Conservation (phyloP, 2,888 invertebrate genomes). For the Drosophila pegasa region DNA sequence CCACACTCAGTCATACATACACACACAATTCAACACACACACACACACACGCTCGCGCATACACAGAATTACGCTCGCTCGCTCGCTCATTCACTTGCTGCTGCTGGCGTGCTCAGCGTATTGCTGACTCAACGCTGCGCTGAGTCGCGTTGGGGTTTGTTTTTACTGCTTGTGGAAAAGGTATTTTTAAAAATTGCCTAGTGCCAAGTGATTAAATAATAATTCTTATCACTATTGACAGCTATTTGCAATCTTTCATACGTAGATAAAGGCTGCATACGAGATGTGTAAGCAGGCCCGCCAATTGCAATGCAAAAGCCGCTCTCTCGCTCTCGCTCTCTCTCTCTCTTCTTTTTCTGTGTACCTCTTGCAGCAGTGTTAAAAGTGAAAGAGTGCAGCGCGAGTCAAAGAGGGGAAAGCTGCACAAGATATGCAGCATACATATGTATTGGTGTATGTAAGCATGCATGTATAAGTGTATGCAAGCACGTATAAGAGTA, state of each 20-base stretch:
- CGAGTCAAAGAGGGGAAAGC: constrained; percentile 56
- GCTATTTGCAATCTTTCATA: not conserved
- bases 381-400: constrained; percentile 55
- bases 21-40: constrained; percentile 6
- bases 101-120: constrained; percentile 25
- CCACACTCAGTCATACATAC: constrained; percentile 20
- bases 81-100: constrained; percentile 43
- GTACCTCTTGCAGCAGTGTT: constrained; percentile 23
- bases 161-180: constrained; percentile 18
- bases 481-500: not conserved
- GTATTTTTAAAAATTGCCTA: constrained; percentile 32
- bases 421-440: constrained; percentile 23
- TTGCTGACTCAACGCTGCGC: constrained; percentile 47
- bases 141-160: constrained; percentile 33
- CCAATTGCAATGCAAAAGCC: constrained; percentile 17
- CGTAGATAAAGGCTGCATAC: not conserved
- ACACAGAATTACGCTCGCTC: constrained; percentile 6
- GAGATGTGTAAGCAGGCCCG: not conserved
- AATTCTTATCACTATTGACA: constrained; percentile 5
- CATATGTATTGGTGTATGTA: not conserved
- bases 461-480: not conserved
- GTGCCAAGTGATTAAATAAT: constrained; percentile 11
- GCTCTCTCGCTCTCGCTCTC: constrained; percentile 37
- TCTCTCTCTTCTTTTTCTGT: constrained; percentile 7
- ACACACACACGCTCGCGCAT: constrained; percentile 1